A percentile compares a stretch with the other conserved stretches of the same genome.
These are phyloP conservation scores for Battus philenor DNA, from an alignment of 1,140 invertebrate species.

Conservation along the genomic window DNA sequence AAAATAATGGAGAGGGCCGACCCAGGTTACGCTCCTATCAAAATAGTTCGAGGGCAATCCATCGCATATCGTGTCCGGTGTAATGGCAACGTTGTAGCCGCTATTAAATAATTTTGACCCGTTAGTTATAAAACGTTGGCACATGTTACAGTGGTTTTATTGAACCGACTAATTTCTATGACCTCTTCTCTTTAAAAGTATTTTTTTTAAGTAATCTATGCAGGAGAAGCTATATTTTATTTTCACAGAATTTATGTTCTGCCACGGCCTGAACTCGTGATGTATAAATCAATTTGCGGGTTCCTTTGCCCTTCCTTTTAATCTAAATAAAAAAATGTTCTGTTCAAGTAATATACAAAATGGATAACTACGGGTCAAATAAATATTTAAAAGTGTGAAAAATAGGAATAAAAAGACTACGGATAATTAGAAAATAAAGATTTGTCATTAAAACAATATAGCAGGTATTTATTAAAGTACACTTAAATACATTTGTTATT, in stretches of 20 bases:
- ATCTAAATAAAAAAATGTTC: neutral
- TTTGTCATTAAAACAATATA: neutral
- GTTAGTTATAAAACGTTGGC: conserved; percentile 25
- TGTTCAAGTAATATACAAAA: neutral
- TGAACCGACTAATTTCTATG: too few species aligned
- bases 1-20: conserved; percentile 56
- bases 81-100: conserved; percentile 20
- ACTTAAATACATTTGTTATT: neutral
- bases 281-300: neutral
- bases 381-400: neutral
- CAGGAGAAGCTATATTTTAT: conserved; percentile 6
- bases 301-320: neutral
- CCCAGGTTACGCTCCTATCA: conserved; percentile 28
- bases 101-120: conserved; percentile 32
- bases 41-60: conserved; percentile 36
- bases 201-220: too few species aligned
- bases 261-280: neutral
- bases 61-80: conserved; percentile 26
- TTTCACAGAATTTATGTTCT: neutral
- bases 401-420: neutral
- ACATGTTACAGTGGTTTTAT: too few species aligned
- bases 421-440: neutral
- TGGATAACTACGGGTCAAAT: neutral
- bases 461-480: neutral
- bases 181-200: too few species aligned